Conservation (phyloP, 2,888 invertebrate genomes). For the Dusona sp. region DNA sequence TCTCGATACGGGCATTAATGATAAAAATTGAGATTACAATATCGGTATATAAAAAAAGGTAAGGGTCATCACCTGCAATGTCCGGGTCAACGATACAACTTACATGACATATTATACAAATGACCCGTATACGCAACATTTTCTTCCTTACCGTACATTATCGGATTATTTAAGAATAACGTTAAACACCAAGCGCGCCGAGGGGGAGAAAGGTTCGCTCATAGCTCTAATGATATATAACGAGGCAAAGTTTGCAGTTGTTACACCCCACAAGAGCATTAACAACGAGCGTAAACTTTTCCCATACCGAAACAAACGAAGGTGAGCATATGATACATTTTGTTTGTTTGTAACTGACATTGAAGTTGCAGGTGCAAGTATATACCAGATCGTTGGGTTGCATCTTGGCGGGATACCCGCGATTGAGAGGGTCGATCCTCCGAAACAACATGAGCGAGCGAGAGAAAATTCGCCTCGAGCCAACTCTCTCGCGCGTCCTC, state of each 20-base stretch:
- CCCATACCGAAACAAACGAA: conserved; percentile 18
- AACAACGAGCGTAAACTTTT: conserved; percentile 30
- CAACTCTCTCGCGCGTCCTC: conserved; percentile 56
- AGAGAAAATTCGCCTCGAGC: conserved; percentile 50
- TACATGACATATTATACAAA: conserved; percentile 50
- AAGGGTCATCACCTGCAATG: conserved; percentile 57
- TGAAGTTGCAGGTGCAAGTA: conserved; percentile 69
- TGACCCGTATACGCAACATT: conserved; percentile 63
- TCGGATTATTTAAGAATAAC: conserved; percentile 49
- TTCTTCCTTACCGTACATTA: conserved; percentile 41
- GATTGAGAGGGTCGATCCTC: conserved; percentile 55
- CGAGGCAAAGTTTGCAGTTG: conserved; percentile 45
- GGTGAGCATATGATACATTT: conserved; percentile 53
- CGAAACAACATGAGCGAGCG: conserved; percentile 41
- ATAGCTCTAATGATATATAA: conserved; percentile 31
- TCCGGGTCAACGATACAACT: conserved; percentile 54
- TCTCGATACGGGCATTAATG: conserved; percentile 59
- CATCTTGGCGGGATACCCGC: conserved; percentile 64
- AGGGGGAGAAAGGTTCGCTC: neutral
- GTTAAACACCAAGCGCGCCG: conserved; percentile 20
- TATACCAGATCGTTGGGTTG: conserved; percentile 52
- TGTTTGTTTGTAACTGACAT: conserved; percentile 67
- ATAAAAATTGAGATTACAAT: conserved; percentile 33
- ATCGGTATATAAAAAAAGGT: neutral
- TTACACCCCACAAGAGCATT: conserved; percentile 29